Evolutionary conservation across 2,113 vertebrate species (phyloP).

Genomic region (Thymallus thymallus): DNA sequence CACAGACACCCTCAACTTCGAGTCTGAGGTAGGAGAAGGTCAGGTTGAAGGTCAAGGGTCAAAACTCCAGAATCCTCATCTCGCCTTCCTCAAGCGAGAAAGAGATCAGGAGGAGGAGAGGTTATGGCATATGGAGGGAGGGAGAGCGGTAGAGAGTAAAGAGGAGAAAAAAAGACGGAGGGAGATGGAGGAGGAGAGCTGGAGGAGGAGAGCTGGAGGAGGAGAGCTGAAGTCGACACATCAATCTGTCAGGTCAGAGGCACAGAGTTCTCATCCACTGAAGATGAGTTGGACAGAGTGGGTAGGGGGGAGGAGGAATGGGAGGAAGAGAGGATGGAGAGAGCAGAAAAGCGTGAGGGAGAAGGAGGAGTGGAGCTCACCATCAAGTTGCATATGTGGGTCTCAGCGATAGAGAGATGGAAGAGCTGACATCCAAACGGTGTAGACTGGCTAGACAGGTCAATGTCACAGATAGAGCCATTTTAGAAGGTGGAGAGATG

Average conservation of each 20-base stretch:
- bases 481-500: not conserved
- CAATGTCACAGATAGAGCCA: too few species aligned
- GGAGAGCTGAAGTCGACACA: slow-evolving; percentile 43
- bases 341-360: slow-evolving; percentile 42
- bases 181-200: slow-evolving; percentile 39
- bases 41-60: slow-evolving; percentile 17
- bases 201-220: slow-evolving; percentile 37
- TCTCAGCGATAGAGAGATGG: slow-evolving; percentile 2
- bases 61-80: slow-evolving; percentile 42
- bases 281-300: slow-evolving; percentile 61
- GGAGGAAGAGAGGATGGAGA: not conserved
- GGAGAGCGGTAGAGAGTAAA: not conserved
- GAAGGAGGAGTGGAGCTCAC: slow-evolving; percentile 26
- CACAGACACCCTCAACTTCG: slow-evolving; percentile 25
- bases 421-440: slow-evolving; percentile 43
- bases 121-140: not conserved
- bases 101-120: slow-evolving; percentile 13
- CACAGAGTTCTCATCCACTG: slow-evolving; percentile 59
- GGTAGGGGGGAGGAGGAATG: not conserved
- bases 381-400: slow-evolving; percentile 28
- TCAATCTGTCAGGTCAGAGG: slow-evolving; percentile 46
- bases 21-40: slow-evolving; percentile 35
- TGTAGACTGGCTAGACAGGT: slow-evolving; percentile 52
- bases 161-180: not conserved
- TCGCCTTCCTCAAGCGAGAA: slow-evolving; percentile 47